A percentile compares a stretch with the other conserved stretches of the same genome.
These are phyloP conservation scores for Trematocara caparti DNA, from an alignment of 2,797 vertebrate genomes.

Conservation along the genomic window DNA sequence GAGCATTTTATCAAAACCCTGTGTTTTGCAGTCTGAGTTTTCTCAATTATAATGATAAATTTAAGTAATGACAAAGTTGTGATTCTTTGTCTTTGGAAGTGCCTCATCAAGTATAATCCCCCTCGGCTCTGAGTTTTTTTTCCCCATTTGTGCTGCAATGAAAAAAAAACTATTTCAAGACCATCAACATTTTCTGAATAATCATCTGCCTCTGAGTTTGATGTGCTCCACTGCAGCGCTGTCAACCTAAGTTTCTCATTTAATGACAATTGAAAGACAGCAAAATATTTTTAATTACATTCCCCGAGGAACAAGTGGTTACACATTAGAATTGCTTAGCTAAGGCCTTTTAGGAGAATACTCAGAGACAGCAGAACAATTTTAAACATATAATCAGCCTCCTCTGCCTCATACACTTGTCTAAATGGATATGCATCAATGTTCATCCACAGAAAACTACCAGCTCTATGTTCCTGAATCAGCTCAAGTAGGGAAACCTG, in stretches of 20 bases:
- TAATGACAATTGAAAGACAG: slow-evolving; percentile 38
- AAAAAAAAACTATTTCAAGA: slow-evolving; percentile 25
- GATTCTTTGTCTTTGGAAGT: slow-evolving; percentile 32
- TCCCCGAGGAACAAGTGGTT: slow-evolving; percentile 42
- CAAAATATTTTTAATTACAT: slow-evolving; percentile 55
- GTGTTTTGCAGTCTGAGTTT: slow-evolving; percentile 8
- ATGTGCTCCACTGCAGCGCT: slow-evolving; percentile 21
- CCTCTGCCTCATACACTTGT: too few species aligned
- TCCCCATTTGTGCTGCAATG: slow-evolving; percentile 4
- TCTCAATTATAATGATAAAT: slow-evolving; percentile 31
- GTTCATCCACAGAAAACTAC: slow-evolving; percentile 86
- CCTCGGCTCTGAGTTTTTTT: neutral
- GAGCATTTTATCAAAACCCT: slow-evolving; percentile 23
- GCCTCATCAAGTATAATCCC: slow-evolving; percentile 27
- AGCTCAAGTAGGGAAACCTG: slow-evolving; percentile 91
- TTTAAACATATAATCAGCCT: too few species aligned
- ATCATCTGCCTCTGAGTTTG: slow-evolving; percentile 33
- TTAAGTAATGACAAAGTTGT: slow-evolving; percentile 34
- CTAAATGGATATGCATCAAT: neutral
- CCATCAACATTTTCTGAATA: slow-evolving; percentile 48
- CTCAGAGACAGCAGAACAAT: neutral
- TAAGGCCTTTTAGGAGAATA: slow-evolving; percentile 17
- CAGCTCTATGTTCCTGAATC: slow-evolving; percentile 96
- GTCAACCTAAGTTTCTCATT: slow-evolving; percentile 40
- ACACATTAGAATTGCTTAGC: slow-evolving; percentile 39